Conservation (phyloP, 2,888 invertebrate genomes). For the Eupithecia dodoneata region DNA sequence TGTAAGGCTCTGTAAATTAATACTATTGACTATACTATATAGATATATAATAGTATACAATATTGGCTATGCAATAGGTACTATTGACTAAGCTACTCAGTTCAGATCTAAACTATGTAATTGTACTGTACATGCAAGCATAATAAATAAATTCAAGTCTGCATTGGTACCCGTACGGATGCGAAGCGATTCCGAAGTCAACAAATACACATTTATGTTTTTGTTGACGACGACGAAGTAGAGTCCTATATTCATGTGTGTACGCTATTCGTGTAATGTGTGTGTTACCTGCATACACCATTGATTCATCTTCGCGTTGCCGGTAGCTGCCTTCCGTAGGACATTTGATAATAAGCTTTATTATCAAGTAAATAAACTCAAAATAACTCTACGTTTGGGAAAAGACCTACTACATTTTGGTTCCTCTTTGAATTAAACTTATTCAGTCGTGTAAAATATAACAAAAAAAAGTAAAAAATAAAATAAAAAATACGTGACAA, state of each 20-base stretch:
- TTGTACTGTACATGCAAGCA: neutral
- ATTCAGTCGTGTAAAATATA: neutral
- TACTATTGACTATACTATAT: too few relatives aligned
- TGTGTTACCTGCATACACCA: constrained; percentile 29
- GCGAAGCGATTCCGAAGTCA: neutral
- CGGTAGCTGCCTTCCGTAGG: constrained; percentile 38
- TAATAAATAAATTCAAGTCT: neutral
- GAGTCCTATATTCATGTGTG: neutral
- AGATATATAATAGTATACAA: too few relatives aligned
- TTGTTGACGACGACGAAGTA: neutral
- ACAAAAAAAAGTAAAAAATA: too few relatives aligned
- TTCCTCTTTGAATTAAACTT: neutral
- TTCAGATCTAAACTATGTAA: neutral
- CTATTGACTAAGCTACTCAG: neutral
- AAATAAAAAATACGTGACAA: too few relatives aligned
- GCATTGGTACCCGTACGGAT: neutral
- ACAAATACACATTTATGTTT: neutral
- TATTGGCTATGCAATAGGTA: too few relatives aligned
- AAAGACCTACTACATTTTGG: neutral
- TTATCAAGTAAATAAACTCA: constrained; percentile 10
- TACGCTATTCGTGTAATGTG: constrained; percentile 5
- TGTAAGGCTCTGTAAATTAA: too few relatives aligned
- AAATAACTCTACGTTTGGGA: neutral
- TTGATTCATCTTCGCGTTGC: constrained; percentile 34
- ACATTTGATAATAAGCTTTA: constrained; percentile 29